These are phyloP conservation scores for Blennius ocellaris DNA, from an alignment of 2,113 vertebrate genomes.

Conservation along the genomic window DNA sequence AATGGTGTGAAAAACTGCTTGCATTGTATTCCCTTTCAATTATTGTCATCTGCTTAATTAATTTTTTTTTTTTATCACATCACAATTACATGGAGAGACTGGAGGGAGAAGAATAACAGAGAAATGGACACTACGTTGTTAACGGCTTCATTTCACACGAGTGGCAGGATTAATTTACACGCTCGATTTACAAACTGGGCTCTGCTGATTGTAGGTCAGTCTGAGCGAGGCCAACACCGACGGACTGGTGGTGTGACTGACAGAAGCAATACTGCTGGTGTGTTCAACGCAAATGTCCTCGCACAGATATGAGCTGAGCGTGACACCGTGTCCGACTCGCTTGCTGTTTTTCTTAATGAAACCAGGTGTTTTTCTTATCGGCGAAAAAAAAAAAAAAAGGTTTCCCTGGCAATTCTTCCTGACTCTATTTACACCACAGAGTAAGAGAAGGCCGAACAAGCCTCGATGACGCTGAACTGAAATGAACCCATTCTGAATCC, in stretches of 20 bases:
- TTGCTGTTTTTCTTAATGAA: constrained; percentile 25
- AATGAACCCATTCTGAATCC: constrained; percentile 23
- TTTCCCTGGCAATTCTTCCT: constrained; percentile 28
- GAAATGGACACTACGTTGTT: too few relatives aligned
- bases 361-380: constrained; percentile 44
- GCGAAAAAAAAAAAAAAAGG: constrained; percentile 2
- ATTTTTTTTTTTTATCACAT: too few relatives aligned
- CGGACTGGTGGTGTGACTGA: constrained; percentile 14
- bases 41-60: too few relatives aligned
- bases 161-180: too few relatives aligned
- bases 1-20: too few relatives aligned
- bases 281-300: constrained; percentile 12
- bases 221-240: background rate
- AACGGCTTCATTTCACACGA: too few relatives aligned
- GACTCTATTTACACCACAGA: constrained; percentile 46
- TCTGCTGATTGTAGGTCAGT: too few relatives aligned
- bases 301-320: constrained; percentile 24
- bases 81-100: too few relatives aligned
- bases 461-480: constrained; percentile 25
- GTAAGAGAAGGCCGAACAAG: constrained; percentile 15
- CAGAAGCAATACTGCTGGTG: constrained; percentile 26
- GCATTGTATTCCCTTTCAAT: too few relatives aligned
- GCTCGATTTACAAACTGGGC: too few relatives aligned
- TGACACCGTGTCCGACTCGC: constrained; percentile 28
- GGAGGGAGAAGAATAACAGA: too few relatives aligned